Evolutionary conservation across 2,888 invertebrate species (phyloP), one percentile per base, ranked within the genome.

Genomic region (Heteromurus nitidus): DNA sequence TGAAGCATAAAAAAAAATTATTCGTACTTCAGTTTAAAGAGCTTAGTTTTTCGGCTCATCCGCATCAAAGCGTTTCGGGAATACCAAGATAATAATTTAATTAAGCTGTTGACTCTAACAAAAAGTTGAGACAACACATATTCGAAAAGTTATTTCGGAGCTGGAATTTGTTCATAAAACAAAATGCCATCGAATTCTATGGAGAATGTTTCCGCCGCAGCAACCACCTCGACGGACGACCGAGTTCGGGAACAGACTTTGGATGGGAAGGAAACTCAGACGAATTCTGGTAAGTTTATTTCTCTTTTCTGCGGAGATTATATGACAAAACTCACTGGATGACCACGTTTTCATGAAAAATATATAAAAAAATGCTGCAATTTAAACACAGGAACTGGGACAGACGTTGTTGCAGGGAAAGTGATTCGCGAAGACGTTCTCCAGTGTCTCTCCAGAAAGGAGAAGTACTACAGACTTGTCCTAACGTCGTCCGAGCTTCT

Each of bases 391-490:
- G 50, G 3, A n/a, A 7, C 50, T 11, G 7, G 3, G 11, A 50
- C 30, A 36, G 58, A 60, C 11, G 5, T 58, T 7, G n/a, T 31
- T 44, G 82, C 82, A 31, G 85, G 85, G 11, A 80, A 82, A 72
- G 82, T 85, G 7, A 24, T 85, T 24, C 81, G 82, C 5, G 85
- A 86, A 70, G 87, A 86, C 73, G 83, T 84, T 1, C 82, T 87
- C 7, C 69, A 80, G 16, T 87, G 87, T 30, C 50, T 87, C 3
- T 85, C 85, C 11, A 65, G 84, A 0, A 82, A 80, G 18, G 26
- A 69, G 22, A 85, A 85, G 31, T 70, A 73, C 55, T 86, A 80
- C 73, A 69, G 85, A 22, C 30, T 87, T 7, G 68, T 84, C 1
- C 74, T 87, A 1, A 87, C 85, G 0, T 50, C 77, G 0, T 44